phyloP scores from a whole-genome alignment of 2,888 invertebrate genomes.

The Apamea sordens region DNA sequence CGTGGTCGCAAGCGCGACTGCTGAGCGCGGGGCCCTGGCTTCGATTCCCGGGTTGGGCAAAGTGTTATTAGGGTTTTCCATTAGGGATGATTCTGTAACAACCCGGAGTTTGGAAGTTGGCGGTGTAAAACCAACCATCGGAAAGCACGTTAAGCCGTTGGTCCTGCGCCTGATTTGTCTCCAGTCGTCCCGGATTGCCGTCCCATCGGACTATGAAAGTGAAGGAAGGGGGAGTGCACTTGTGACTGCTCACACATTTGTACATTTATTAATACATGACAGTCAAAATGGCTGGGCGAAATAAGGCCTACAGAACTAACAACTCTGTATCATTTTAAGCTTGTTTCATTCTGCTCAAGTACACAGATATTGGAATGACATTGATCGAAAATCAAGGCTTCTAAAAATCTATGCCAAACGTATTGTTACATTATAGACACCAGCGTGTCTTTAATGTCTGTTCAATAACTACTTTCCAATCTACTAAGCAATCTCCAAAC shows the following conservation, averaged over 20 bases:
- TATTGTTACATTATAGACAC: neutral
- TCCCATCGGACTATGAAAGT: neutral
- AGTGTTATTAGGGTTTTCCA: neutral
- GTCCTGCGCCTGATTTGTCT: neutral
- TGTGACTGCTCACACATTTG: neutral
- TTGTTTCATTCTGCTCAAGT: neutral
- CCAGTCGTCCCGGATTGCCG: neutral
- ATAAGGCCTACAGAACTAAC: neutral
- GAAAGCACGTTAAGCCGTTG: neutral
- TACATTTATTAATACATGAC: neutral
- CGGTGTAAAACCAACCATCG: neutral
- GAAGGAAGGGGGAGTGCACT: neutral
- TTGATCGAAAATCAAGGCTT: neutral
- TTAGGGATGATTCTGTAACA: neutral
- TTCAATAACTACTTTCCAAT: neutral
- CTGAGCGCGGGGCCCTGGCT: neutral
- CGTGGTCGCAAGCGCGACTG: neutral
- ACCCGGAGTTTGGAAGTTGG: neutral
- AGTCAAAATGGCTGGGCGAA: neutral
- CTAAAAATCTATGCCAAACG: neutral
- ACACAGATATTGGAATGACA: neutral
- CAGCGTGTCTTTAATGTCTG: neutral
- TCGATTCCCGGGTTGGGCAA: neutral
- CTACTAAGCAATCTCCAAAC: slow-evolving; percentile 18
- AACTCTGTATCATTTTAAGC: neutral